A percentile compares a stretch with the other conserved stretches of the same genome.
phyloP scores from a whole-genome alignment of 2,113 vertebrate species.

The Arothron firmamentum region DNA sequence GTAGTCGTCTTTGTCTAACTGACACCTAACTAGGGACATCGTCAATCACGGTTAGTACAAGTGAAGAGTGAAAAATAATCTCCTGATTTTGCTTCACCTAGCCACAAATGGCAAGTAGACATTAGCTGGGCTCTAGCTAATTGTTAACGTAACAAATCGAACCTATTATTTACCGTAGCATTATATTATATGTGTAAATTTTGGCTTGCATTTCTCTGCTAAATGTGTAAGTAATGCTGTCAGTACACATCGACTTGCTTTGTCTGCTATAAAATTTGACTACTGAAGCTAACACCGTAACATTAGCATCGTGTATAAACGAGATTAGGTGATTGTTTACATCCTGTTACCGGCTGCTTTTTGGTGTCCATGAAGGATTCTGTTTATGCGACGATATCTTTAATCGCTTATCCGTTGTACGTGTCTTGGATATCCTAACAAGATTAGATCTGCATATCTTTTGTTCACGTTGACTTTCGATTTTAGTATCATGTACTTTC shows the following conservation, averaged over 20 bases:
- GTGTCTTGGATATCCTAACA: constrained; percentile 1
- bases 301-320: constrained; percentile 37
- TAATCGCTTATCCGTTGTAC: too few species aligned
- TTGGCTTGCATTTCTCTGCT: neutral
- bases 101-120: constrained; percentile 45
- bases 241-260: neutral
- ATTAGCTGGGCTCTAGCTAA: constrained; percentile 57
- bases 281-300: constrained; percentile 41
- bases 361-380: neutral
- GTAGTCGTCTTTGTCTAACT: constrained; percentile 4
- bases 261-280: constrained; percentile 28
- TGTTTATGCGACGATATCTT: neutral
- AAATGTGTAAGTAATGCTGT: fast-evolving
- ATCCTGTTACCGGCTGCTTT: constrained; percentile 1
- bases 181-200: neutral
- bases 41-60: constrained; percentile 52
- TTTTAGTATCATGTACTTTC: constrained; percentile 15
- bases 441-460: too few species aligned
- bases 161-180: neutral
- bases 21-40: constrained; percentile 40
- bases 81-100: constrained; percentile 41
- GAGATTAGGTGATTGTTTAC: constrained; percentile 48
- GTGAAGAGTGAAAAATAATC: constrained; percentile 16
- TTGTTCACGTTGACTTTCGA: constrained; percentile 40
- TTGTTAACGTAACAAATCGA: constrained; percentile 31